Evolutionary conservation across 2,113 vertebrate genomes (phyloP).

Genomic region (Podocnemis expansa): DNA sequence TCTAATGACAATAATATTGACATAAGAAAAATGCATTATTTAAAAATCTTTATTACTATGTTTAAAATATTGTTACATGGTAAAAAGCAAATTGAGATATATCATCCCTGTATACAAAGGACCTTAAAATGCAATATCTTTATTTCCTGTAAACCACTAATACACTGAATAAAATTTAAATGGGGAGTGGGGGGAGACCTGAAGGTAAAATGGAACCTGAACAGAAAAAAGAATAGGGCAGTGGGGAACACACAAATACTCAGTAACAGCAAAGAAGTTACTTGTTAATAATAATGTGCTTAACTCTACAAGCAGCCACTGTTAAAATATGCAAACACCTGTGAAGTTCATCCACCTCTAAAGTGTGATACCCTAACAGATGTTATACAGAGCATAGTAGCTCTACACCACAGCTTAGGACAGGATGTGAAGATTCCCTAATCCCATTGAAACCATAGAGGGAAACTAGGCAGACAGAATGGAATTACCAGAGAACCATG

Average conservation of each 20-base stretch:
- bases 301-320: not conserved
- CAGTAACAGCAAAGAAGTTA: not conserved
- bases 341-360: not conserved
- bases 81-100: not conserved
- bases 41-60: not conserved
- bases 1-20: not conserved
- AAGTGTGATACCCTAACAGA: not conserved
- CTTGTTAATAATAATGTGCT: not conserved
- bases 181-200: not conserved
- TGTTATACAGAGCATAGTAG: not conserved
- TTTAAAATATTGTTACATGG: not conserved
- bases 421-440: not conserved
- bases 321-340: not conserved
- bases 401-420: not conserved
- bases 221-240: not conserved
- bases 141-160: not conserved
- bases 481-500: not conserved
- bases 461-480: not conserved
- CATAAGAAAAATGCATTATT: not conserved
- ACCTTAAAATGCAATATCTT: not conserved
- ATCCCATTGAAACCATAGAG: rapidly evolving
- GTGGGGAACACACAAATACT: not conserved
- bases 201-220: not conserved
- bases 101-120: not conserved
- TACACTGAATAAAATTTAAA: not conserved